Percentiles rank a stretch among this genome's conserved stretches.
These are phyloP conservation scores for Clamator glandarius DNA, from an alignment of 2,797 vertebrate genomes.

Conservation along the genomic window DNA sequence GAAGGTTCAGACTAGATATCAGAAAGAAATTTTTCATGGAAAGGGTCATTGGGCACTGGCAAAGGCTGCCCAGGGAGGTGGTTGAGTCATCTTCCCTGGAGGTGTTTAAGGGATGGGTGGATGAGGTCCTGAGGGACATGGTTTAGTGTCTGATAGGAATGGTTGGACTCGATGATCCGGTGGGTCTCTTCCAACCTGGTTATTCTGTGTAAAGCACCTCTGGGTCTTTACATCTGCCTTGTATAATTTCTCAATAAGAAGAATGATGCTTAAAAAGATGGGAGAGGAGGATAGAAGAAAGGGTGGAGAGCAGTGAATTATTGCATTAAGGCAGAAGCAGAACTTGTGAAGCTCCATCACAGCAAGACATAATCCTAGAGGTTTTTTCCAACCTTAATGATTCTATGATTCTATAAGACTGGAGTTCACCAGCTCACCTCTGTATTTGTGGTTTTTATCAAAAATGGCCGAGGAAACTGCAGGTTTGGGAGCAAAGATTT, in stretches of 20 bases:
- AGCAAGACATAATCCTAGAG: neutral
- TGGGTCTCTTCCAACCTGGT: too few species aligned
- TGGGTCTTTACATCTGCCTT: neutral
- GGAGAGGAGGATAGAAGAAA: neutral
- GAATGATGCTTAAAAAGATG: neutral
- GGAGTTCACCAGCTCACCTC: conserved; percentile 8
- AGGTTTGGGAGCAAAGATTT: conserved; percentile 44
- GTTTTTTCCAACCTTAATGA: too few species aligned
- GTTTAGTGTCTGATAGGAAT: too few species aligned
- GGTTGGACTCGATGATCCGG: too few species aligned
- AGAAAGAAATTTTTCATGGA: too few species aligned
- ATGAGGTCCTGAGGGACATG: too few species aligned
- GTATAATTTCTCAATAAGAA: neutral
- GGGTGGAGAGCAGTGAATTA: neutral
- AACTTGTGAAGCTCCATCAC: neutral
- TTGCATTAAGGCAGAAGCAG: neutral
- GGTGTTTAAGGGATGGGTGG: too few species aligned
- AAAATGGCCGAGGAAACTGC: neutral
- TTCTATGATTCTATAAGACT: neutral
- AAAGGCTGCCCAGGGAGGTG: too few species aligned
- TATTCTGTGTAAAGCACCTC: neutral
- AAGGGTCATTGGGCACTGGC: too few species aligned
- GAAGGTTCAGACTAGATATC: too few species aligned
- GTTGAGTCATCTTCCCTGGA: too few species aligned
- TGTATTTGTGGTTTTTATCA: neutral